Percentiles rank a stretch among this genome's conserved stretches.
Conservation (phyloP, 2,888 invertebrate genomes). For the Dysmachus trigonus region DNA sequence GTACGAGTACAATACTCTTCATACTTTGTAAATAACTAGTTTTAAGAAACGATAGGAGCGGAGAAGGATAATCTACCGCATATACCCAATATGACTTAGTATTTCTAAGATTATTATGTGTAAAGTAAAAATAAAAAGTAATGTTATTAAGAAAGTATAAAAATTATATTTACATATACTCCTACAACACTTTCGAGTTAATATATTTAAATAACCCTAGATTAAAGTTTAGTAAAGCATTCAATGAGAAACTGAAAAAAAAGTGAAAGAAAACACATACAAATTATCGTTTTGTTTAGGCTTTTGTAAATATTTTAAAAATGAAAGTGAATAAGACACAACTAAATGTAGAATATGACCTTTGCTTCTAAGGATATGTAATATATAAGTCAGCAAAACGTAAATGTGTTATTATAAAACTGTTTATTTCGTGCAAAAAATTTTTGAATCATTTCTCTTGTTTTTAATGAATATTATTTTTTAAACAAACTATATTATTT, state of each 20-base stretch:
- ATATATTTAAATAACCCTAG: conserved; percentile 42
- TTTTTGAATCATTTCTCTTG: conserved; percentile 38
- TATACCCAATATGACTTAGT: conserved; percentile 33
- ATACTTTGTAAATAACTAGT: conserved; percentile 32
- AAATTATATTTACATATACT: conserved; percentile 43
- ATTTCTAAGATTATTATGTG: conserved; percentile 33
- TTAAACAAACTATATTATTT: conserved; percentile 40
- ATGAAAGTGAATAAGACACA: conserved; percentile 33
- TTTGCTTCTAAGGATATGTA: conserved; percentile 25
- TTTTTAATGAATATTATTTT: conserved; percentile 41
- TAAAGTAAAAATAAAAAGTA: conserved; percentile 21
- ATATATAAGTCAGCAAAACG: conserved; percentile 39
- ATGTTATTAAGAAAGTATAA: conserved; percentile 32
- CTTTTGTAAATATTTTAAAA: conserved; percentile 40
- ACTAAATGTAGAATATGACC: conserved; percentile 29
- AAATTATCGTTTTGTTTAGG: conserved; percentile 38
- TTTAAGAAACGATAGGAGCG: not conserved
- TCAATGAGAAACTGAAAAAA: not conserved
- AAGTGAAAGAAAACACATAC: conserved; percentile 13
- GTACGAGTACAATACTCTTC: conserved; percentile 39
- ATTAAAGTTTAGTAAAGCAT: conserved; percentile 25
- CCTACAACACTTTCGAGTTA: conserved; percentile 33
- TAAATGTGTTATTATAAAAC: conserved; percentile 28
- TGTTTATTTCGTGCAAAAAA: conserved; percentile 44
- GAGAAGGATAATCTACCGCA: conserved; percentile 1